Base-by-base conservation (phyloP, 2,113 vertebrate species). In the Zosterops lateralis region DNA sequence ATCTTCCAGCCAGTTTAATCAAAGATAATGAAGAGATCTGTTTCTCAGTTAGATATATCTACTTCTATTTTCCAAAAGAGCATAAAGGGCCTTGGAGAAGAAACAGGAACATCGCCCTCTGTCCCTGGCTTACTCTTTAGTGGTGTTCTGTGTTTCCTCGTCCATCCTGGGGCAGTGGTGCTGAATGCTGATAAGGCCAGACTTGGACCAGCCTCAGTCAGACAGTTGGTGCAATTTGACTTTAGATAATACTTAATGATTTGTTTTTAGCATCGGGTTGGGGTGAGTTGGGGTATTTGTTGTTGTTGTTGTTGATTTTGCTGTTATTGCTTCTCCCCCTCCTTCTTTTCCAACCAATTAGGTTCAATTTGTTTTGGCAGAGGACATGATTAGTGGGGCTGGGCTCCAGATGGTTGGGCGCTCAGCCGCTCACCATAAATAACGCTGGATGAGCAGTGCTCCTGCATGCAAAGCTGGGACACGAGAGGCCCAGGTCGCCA, bases 391-490 rank as follows among this genome's bases (percentile, higher is more conserved):
- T 96, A 95, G 74, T 81, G 89, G 92, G 92, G 96, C 68, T 87
- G 96, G 54, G 76, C 89, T 96, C 95, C 96, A 96, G 94, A 96
- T 95, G 95, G 96, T 92, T 94, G 93, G 94, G 86, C 80, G 13
- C 86, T 89, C 86, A 93, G 94, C 89, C 57, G 44, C 75, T 94
- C 7, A 1, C 91, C 26, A 22, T 92, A 92, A 95, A 94, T 96
- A 95, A 92, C 3, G 1, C 44, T 65, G 83, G 56, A 65, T 67
- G 76, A 84, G 86, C 10, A 3, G 40, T 21, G 83, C 25, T 94
- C 28, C 84, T 71, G 86, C 56, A 56, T 73, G 57, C 45, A 89
- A 81, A 86, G 34, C 83, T 38, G 54, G 75, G 28, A 66, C 89
- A 25, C 1, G 0, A 51, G 60, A 24, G 21, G 38, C 51, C 51